Evolutionary conservation across 1,140 invertebrate genomes (phyloP).

Genomic region (Ceratosolen solmsi): DNA sequence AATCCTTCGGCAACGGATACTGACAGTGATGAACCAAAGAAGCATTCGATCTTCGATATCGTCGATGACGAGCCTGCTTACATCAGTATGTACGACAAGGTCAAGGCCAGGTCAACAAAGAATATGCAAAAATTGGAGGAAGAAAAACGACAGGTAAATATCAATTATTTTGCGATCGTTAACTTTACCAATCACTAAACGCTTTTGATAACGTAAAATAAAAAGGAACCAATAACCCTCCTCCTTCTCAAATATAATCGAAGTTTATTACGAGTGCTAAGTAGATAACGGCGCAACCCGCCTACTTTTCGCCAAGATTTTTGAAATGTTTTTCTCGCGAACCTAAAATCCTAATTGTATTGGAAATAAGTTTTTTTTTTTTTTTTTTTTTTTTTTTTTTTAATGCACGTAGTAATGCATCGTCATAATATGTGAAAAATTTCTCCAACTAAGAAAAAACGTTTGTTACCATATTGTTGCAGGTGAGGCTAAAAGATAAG

Average conservation of each 20-base stretch:
- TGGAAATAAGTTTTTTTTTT: too few species aligned
- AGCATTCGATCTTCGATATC: constrained; percentile 94
- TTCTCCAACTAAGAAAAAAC: not conserved
- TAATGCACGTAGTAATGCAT: not conserved
- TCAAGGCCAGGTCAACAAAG: constrained; percentile 94
- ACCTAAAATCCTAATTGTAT: too few species aligned
- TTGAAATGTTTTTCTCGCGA: too few species aligned
- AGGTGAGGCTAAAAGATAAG: constrained; percentile 83
- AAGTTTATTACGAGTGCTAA: too few species aligned
- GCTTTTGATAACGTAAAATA: too few species aligned
- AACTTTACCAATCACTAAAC: too few species aligned
- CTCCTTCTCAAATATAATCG: too few species aligned
- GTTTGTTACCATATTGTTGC: not conserved
- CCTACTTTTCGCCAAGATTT: too few species aligned
- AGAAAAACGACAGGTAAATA: constrained; percentile 87
- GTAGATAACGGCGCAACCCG: too few species aligned
- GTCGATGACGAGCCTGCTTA: constrained; percentile 91
- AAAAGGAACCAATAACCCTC: too few species aligned
- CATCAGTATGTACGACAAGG: constrained; percentile 99
- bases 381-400: not conserved
- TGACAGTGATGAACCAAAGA: constrained; percentile 84
- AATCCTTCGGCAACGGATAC: constrained; percentile 74
- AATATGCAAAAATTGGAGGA: constrained; percentile 93
- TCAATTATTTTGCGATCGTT: too few species aligned
- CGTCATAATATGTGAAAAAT: too few species aligned